Base-by-base conservation (phyloP, 2,113 vertebrate species). In the Pandion haliaetus region DNA sequence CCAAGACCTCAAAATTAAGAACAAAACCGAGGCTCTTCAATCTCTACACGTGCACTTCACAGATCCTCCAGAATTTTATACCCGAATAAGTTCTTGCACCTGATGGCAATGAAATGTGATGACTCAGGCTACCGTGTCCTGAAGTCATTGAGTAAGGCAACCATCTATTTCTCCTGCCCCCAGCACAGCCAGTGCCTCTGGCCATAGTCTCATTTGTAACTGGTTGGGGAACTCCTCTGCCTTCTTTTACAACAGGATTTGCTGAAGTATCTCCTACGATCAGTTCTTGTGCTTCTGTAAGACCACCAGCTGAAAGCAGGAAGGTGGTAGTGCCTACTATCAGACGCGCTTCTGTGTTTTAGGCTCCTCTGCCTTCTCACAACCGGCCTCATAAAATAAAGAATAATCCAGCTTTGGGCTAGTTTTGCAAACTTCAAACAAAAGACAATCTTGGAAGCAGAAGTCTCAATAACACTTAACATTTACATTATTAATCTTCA, bases 151-250 rank as follows among this genome's bases (percentile, higher is more conserved):
- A 66, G 18, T 29, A 54, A 69, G 32, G 79, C 21, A 76, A 34
- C 40, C 14, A 2, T 4, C 66, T 38, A 9, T 8, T 47, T 32
- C 36, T 58, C 13, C 3, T 50, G 36, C 3, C 9, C 36, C 18
- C 52, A 47, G 63, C 52, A 61, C 26, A 26, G 14, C 1, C 85
- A 9, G 10, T 10, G 9, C 14, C 7, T 12, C 45, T 45, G 34
- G 17, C 73, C 2, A 0, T 1, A 45, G 17, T 29, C 16, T 76
- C 2, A 0, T 61, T 52, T 13, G 20, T 16, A 38, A 12, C 34
- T 54, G 25, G 3, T 1, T 57, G 34, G 31, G 40, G 36, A 82
- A 55, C 10, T n/a, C 38, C 52, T 49, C 17, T 63, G 71, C 34
- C 17, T 65, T 47, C 17, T 42, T 71, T 65, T 61, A 57, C 28